Evolutionary conservation across 2,888 invertebrate genomes (phyloP), one percentile per base, ranked within the genome.

Genomic region (Tigriopus californicus): DNA sequence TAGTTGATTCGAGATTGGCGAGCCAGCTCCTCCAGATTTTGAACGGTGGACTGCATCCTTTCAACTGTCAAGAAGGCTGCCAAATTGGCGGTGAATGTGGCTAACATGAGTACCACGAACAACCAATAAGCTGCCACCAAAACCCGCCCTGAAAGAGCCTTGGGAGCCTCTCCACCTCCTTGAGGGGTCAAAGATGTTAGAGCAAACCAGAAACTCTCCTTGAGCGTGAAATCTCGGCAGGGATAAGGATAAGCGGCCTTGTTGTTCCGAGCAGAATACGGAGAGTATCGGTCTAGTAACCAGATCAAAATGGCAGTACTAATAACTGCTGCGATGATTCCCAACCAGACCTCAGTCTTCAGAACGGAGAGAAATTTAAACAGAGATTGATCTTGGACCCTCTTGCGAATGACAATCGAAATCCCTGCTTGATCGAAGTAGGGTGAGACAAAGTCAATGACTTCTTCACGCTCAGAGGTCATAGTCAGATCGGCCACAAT

Each of bases 311-410:
- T 75, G 0, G 86, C 89, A 0, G 90, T 90, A 0, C 83, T 75
- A 1, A 84, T 76, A 15, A 90, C 70, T 0, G 90, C 87, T 0
- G 80, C 88, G 2, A 89, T 80, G 61, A 91, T 89, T 66, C 85
- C 85, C 11, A 87, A 69, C 89, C 90, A 90, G 1, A 91, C 90
- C 70, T 90, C 88, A 0, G 83, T 73, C 1, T 84, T 79, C 6
- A 91, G 74, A 0, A 91, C 91, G 0, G 88, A 88, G 87, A 90
- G 88, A 73, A 91, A 91, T 71, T 89, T 89, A 71, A 91, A 90
- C 0, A 90, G 74, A 0, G 88, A 87, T 0, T 86, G 85, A 69
- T 83, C 82, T 0, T 82, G 76, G 0, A 81, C 77, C 0, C 86
- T 85, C 66, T 88, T 87, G 4, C 88, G 77, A 71, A 90, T 88